Base-by-base conservation (phyloP, 2,113 vertebrate species). In the Gasterosteus nipponicus region DNA sequence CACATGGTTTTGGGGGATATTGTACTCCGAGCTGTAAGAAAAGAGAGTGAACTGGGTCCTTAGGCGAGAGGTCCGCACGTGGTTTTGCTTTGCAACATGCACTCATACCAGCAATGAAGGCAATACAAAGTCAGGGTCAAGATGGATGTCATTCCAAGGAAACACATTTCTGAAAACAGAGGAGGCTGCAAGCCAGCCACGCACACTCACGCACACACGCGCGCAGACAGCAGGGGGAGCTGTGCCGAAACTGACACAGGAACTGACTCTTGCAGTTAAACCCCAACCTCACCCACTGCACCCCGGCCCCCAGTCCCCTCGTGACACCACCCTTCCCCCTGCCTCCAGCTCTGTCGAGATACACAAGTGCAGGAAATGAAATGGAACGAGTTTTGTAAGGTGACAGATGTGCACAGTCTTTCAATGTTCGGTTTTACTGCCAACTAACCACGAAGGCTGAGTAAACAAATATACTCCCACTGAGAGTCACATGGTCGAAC, bases 11-110 rank as follows among this genome's bases (percentile, higher is more conserved):
- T 59, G 72, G 44, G 10, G 73, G 19, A 82, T 38, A 58, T 29
- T 79, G 77, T 66, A 74, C 60, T 91, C 81, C 81, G 67, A 86
- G 88, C 91, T 92, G 90, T 80, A 88, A 85, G 60, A 73, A 70
- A 86, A 90, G 46, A 84, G 78, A 86, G 88, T 93, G 89, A 93
- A 87, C 89, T 92, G 86, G 86, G 90, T 91, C 87, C 91, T 92
- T 86, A 91, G 91, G 91, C 57, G 69, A 87, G 74, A 87, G 89
- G 78, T 90, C 82, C 81, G 79, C 78, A 87, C 84, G 84, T 66
- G 47, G 60, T 69, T 83, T 68, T 39, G 18, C 73, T 80, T 70
- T 79, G 68, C 77, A 76, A 85, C 91, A 93, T 92, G 91, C 89
- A 91, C 70, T 86, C 88, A 78, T 75, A 87, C 67, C 64, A 75